Evolutionary conservation across 2,797 vertebrate genomes (phyloP).

Genomic region (Tauraco hartlaubi): DNA sequence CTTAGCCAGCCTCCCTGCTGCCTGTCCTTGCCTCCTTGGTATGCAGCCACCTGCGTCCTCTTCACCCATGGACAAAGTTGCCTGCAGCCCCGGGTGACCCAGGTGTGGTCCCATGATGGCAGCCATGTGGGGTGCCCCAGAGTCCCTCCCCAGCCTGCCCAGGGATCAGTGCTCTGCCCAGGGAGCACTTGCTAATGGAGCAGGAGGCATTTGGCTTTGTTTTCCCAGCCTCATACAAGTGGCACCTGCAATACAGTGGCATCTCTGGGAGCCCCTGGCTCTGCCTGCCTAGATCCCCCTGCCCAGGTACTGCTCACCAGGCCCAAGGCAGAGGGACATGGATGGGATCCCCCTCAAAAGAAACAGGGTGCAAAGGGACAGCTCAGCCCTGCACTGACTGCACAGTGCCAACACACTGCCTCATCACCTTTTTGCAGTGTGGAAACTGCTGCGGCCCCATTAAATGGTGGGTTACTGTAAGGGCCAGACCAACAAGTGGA

Average conservation of each 20-base stretch:
- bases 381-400: not conserved
- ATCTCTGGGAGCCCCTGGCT: not conserved
- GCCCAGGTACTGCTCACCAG: not conserved
- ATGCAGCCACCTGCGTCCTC: not conserved
- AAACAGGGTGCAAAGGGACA: not conserved
- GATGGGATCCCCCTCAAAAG: not conserved
- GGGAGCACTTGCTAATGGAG: not conserved
- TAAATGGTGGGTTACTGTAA: not conserved
- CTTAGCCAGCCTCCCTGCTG: not conserved
- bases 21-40: not conserved
- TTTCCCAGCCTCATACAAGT: not conserved
- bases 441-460: not conserved
- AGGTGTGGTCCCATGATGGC: not conserved
- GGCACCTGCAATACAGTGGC: not conserved
- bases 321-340: not conserved
- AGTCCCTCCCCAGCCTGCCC: not conserved
- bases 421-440: not conserved
- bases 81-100: not conserved
- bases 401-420: not conserved
- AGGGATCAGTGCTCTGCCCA: not conserved
- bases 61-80: not conserved
- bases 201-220: not conserved
- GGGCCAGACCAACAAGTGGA: not conserved
- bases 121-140: accelerated
- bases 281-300: not conserved